Base-by-base conservation (phyloP, 2,888 invertebrate species). In the Andrena trimmerana region DNA sequence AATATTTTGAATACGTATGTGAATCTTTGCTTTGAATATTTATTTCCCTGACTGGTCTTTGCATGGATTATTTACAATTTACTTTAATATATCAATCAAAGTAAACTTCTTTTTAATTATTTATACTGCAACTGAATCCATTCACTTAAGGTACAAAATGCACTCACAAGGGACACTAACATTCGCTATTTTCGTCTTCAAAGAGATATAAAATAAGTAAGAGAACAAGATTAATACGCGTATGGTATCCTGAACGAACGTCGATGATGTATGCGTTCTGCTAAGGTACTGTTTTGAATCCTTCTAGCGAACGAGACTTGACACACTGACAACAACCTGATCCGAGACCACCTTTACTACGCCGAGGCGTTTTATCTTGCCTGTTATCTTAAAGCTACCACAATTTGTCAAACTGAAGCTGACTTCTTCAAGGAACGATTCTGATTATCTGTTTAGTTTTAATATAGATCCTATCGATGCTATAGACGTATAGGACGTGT, bases 371-470 rank as follows among this genome's bases (percentile, higher is more conserved):
- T 76, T 42, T 90, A 89, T 90, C 87, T 82, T 57, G 20, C 74
- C 78, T 76, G 80, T 81, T 88, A 89, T 90, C 88, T 89, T 27
- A 66, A 65, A 62, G 83, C 86, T 85, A 88, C 83, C 70, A 88
- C 84, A 91, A 91, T 91, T 91, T 90, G 90, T 91, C 91, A 91
- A 90, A 85, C 72, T 68, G 63, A 83, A 85, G 72, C 77, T 79
- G 89, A 84, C 85, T 68, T 76, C 73, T 68, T 33, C 70, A 66
- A 70, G 66, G 74, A 59, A 77, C 62, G 73, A 78, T 60, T 31
- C 68, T 84, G 89, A 86, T 88, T 81, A 54, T 50, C 57, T 62
- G 82, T 78, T 77, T 71, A 68, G 59, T 65, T 76, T 54, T 42
- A 42, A 52, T 62, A 42, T 20, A 36, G 8, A 24, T 27, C 10